phyloP scores from a whole-genome alignment of 1,140 invertebrate species.

The Eueides isabella region DNA sequence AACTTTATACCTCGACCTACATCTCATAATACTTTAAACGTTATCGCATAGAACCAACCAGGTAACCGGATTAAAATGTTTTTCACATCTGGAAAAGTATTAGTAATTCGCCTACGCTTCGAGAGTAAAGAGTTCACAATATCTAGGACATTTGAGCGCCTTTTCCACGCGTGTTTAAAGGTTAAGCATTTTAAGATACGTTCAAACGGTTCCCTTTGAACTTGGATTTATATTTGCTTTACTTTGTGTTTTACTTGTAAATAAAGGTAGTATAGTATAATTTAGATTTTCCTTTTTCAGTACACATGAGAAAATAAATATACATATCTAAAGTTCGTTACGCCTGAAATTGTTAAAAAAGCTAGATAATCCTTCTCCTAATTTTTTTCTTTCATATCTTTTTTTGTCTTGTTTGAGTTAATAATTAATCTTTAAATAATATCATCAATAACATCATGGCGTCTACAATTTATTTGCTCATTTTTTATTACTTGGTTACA shows the following conservation, averaged over 20 bases:
- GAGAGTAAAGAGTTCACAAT: constrained; percentile 16
- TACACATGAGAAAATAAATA: background rate
- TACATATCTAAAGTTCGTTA: background rate
- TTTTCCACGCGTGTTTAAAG: constrained; percentile 18
- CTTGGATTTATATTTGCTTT: background rate
- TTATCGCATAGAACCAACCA: background rate
- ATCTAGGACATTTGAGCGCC: constrained; percentile 19
- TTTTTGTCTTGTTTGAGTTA: too few relatives aligned
- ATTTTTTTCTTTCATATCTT: too few relatives aligned
- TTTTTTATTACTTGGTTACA: too few relatives aligned
- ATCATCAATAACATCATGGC: too few relatives aligned
- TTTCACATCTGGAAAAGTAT: background rate
- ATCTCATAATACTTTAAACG: background rate
- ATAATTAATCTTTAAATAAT: too few relatives aligned
- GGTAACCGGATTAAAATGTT: background rate
- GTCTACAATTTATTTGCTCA: too few relatives aligned
- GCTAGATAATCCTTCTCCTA: too few relatives aligned
- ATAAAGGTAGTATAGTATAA: background rate
- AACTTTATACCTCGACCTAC: background rate
- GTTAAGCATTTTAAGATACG: background rate
- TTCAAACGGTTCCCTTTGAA: constrained; percentile 3
- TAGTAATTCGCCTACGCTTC: constrained; percentile 1
- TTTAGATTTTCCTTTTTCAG: constrained; percentile 2
- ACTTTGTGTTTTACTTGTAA: background rate
- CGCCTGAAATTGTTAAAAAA: too few relatives aligned